Base-by-base conservation (phyloP, 2,888 invertebrate genomes). In the Sericinus montela region DNA sequence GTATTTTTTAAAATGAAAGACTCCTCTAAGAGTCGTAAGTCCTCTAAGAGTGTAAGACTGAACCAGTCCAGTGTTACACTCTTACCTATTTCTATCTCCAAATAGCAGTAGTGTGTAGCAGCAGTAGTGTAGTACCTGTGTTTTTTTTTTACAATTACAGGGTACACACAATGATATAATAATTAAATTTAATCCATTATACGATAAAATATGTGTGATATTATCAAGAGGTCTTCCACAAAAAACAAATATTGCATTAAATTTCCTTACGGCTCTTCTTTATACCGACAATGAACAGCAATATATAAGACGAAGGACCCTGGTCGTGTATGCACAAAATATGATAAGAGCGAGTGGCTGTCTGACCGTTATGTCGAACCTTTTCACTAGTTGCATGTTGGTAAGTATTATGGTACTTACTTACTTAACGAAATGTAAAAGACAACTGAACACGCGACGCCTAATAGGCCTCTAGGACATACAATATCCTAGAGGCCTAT, bases 341-440 rank as follows among this genome's bases (percentile, higher is more conserved):
- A 73, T 73, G 72, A 64, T 83, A 1, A 67, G 82, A 55, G 62
- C 58, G 38, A 85, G 80, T 55, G 87, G 88, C 5, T 83, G 86
- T 53, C 60, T 89, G 35, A 61, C 69, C 10, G 60, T 64, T 8
- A 76, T 88, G 74, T 63, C 66, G 29, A 65, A 77, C 45, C 60
- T 81, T 32, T 84, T 86, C 52, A 62, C 62, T 28, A 65, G 59
- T 45, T 56, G 63, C 36, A 81, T 80, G 74, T 66, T 81, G 75
- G 86, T 87, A 67, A 66, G 62, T 19, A 19, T 19, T 19, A 19
- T 2, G 19, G n/a, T n/a, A n/a, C n/a, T n/a, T n/a, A n/a, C n/a
- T n/a, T n/a, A n/a, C n/a, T n/a, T n/a, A n/a, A n/a, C n/a, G n/a
- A n/a, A n/a, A n/a, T n/a, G n/a, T n/a, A n/a, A n/a, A n/a, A n/a